A percentile compares a stretch with the other conserved stretches of the same genome.
Evolutionary conservation across 1,140 invertebrate genomes (phyloP).

Genomic region (Tetramorium alpestre): DNA sequence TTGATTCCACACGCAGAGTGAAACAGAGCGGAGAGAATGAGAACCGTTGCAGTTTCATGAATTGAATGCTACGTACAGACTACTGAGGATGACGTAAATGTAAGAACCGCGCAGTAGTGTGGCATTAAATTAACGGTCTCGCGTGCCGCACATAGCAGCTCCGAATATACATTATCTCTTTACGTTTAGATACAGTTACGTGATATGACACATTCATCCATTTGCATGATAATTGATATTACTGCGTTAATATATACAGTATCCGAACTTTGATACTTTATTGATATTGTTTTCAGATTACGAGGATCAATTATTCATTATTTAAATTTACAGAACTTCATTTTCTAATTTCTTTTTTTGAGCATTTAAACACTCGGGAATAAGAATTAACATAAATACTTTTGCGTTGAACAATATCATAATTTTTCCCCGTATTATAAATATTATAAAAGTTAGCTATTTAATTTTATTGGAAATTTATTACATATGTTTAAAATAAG

Average conservation of each 20-base stretch:
- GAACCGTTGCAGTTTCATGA: neutral
- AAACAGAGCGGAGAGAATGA: neutral
- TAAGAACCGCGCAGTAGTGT: constrained; percentile 26
- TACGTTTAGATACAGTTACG: constrained; percentile 32
- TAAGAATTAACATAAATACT: neutral
- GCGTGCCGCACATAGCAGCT: constrained; percentile 22
- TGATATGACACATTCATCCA: neutral
- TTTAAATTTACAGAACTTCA: neutral
- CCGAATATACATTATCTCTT: constrained; percentile 22
- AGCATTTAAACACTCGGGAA: neutral
- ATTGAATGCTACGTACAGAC: constrained; percentile 3
- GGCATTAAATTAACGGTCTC: constrained; percentile 34
- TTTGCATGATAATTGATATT: constrained; percentile 18
- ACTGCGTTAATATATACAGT: neutral
- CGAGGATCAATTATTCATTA: neutral
- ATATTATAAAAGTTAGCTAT: neutral
- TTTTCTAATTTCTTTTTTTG: neutral
- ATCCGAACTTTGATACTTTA: neutral
- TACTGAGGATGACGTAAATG: constrained; percentile 7
- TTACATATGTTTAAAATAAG: neutral
- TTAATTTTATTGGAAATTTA: neutral
- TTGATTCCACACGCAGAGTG: neutral
- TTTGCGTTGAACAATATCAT: neutral
- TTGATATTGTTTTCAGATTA: neutral
- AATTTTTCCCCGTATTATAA: neutral